Base-by-base conservation (phyloP, 1,140 invertebrate genomes). In the Pinna nobilis region DNA sequence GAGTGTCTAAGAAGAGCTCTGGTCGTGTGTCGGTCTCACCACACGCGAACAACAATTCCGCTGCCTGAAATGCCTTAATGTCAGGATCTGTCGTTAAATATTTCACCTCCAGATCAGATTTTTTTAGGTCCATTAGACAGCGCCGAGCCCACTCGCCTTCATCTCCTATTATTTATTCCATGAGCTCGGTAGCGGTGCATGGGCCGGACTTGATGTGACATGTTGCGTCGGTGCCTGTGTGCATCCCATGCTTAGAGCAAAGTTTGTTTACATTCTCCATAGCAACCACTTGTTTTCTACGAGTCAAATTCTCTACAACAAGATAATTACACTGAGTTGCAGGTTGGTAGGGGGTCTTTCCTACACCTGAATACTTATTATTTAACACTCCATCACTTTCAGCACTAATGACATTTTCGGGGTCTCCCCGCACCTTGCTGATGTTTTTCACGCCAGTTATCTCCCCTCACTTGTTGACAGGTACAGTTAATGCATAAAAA, bases 31-130 rank as follows among this genome's bases (percentile, higher is more conserved):
- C 32, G 2, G 30, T 60, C 32, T n/a, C 33, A 23, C 33, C 18
- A n/a, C 20, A 20, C 33, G 6, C 33, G 20, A n/a, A 25, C 30
- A 60, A 33, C n/a, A 20, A 33, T 35, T 60, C 20, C 9, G 39
- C 18, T 35, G 28, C 57, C 37, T 25, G 13, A 11, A 57, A 57
- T 57, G 18, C 53, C 53, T 57, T 57, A 57, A 13, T 57, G 25
- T 57, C 57, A 32, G 57, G 30, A 20, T 60, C 30, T 60, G 57
- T 60, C 20, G 57, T 60, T 15, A 35, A 35, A 39, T 35, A 15
- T 35, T 60, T 33, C 6, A 32, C 57, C 20, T 60, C 57, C 28
- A 60, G 28, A 6, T 20, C 33, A 37, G 28, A 25, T 13, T 9
- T n/a, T 3, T 5, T 9, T 32, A 60, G 35, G 37, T 60, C 57